Conservation (phyloP, 2,888 invertebrate genomes). For the Protodeltote pygarga region DNA sequence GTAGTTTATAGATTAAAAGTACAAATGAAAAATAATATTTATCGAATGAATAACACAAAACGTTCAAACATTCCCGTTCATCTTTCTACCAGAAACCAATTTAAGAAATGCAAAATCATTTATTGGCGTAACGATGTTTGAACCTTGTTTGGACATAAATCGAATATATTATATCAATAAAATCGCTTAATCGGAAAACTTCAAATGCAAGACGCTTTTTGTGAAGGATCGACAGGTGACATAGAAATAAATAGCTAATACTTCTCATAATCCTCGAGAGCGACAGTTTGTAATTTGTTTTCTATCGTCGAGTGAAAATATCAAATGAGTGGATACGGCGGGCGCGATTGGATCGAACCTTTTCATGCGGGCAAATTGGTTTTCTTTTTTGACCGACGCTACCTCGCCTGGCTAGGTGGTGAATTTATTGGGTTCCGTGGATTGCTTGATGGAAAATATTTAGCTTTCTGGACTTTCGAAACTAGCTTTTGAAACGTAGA, state of each 20-base stretch:
- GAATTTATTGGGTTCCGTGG: slow-evolving; percentile 63
- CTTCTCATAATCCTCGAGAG: slow-evolving; percentile 69
- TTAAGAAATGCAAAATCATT: slow-evolving; percentile 63
- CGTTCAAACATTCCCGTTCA: slow-evolving; percentile 27
- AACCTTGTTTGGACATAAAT: slow-evolving; percentile 42
- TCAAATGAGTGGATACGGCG: slow-evolving; percentile 85
- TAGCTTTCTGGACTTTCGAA: too few species aligned
- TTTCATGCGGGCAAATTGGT: slow-evolving; percentile 86
- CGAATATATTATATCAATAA: slow-evolving; percentile 57
- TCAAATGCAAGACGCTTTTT: slow-evolving; percentile 75
- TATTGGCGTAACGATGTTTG: slow-evolving; percentile 56
- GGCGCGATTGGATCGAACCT: slow-evolving; percentile 81
- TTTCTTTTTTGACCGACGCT: slow-evolving; percentile 83
- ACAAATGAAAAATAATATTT: slow-evolving; percentile 1
- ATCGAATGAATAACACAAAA: slow-evolving; percentile 16
- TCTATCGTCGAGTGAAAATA: slow-evolving; percentile 80
- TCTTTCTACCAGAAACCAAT: slow-evolving; percentile 47
- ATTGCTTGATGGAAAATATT: slow-evolving; percentile 1
- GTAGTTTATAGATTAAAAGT: background rate
- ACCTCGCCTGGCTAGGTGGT: slow-evolving; percentile 77
- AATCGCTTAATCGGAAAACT: slow-evolving; percentile 79
- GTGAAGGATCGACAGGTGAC: slow-evolving; percentile 77
- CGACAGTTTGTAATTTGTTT: slow-evolving; percentile 85
- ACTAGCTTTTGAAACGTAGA: background rate
- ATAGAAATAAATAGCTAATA: slow-evolving; percentile 73